These are phyloP conservation scores for Heterochromis multidens DNA, from an alignment of 2,113 vertebrate genomes.

Conservation along the genomic window DNA sequence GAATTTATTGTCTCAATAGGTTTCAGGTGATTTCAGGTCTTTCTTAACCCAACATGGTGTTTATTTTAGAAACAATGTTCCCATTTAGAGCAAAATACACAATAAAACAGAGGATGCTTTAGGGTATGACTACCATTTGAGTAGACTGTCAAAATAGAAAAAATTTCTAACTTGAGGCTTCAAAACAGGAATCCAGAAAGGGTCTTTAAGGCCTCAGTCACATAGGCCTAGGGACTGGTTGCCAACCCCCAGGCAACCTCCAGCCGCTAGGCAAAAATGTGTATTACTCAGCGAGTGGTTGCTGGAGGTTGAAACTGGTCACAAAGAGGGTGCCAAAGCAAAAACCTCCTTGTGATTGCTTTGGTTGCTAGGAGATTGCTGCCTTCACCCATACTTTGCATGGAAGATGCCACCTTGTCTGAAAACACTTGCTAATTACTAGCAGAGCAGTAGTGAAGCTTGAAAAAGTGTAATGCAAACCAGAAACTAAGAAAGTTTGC, in stretches of 20 bases:
- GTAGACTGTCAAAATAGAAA: neutral
- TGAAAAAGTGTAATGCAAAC: neutral
- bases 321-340: neutral
- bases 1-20: neutral
- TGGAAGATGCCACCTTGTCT: neutral
- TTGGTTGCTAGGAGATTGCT: neutral
- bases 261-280: neutral
- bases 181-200: neutral
- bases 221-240: neutral
- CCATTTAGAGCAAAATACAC: neutral
- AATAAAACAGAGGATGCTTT: neutral
- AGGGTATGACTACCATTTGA: neutral
- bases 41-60: neutral
- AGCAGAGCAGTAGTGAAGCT: neutral
- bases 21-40: neutral
- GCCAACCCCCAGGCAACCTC: neutral
- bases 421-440: neutral
- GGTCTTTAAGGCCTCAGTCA: neutral
- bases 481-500: too few relatives aligned
- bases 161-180: neutral
- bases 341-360: neutral
- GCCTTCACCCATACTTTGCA: neutral
- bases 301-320: neutral
- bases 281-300: too few relatives aligned
- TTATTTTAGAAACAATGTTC: neutral